A percentile compares a stretch with the other conserved stretches of the same genome.
phyloP scores from a whole-genome alignment of 1,140 invertebrate species.

The Globodera rostochiensis region DNA sequence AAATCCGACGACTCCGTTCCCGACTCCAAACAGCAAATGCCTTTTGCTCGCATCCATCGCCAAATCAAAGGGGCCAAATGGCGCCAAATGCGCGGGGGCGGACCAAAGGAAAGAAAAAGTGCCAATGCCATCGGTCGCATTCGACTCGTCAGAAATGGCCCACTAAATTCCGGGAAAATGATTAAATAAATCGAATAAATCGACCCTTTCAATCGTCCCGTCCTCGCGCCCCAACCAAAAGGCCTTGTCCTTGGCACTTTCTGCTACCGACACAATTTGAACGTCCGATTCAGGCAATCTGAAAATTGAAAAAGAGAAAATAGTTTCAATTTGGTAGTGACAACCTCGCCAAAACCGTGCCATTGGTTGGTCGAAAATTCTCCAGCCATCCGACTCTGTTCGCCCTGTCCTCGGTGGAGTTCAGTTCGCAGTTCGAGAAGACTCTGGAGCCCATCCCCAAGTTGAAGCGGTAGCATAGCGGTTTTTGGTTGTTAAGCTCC shows the following conservation, averaged over 20 bases:
- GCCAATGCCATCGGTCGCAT: background rate
- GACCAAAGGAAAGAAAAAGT: background rate
- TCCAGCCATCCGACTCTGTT: slow-evolving; percentile 24
- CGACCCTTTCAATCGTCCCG: slow-evolving; percentile 18
- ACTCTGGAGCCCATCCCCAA: background rate
- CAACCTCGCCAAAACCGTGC: slow-evolving; percentile 9
- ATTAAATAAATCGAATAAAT: background rate
- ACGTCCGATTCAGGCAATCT: background rate
- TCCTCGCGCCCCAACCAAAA: slow-evolving; percentile 14
- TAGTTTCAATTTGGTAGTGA: background rate
- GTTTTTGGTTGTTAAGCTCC: slow-evolving; percentile 6
- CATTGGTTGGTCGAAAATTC: slow-evolving; percentile 21
- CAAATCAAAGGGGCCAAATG: background rate
- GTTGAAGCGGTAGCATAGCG: slow-evolving; percentile 18
- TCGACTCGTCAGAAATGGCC: background rate
- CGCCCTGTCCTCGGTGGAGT: slow-evolving; percentile 1
- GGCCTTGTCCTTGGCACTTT: slow-evolving; percentile 1
- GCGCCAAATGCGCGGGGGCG: background rate
- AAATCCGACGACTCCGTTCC: slow-evolving; percentile 10
- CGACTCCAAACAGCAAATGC: slow-evolving; percentile 3
- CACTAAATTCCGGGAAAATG: background rate
- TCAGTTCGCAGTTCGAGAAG: slow-evolving; percentile 16
- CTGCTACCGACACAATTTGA: background rate
- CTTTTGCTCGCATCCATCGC: background rate
- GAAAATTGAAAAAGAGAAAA: slow-evolving; percentile 1